Percentiles rank a stretch among this genome's conserved stretches.
phyloP scores from a whole-genome alignment of 53 echinoderm and acorn worm genomes.

The Mesocentrotus franciscanus region DNA sequence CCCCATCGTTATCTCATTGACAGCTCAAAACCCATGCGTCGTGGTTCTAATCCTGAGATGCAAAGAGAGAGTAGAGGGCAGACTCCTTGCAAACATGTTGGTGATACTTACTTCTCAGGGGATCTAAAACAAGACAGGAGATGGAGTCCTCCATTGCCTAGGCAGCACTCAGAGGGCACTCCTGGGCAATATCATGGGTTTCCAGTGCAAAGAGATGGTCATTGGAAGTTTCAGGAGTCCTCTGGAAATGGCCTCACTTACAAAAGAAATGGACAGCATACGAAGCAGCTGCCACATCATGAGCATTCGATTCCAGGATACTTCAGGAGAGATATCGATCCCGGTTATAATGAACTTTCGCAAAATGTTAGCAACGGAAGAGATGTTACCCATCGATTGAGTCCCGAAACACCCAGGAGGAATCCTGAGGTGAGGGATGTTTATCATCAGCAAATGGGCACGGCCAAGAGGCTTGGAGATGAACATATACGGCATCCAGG shows the following conservation, averaged over 20 bases:
- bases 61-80: background rate
- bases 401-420: slow-evolving; percentile 3
- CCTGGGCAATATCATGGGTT: background rate
- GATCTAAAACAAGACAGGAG: background rate
- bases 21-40: background rate
- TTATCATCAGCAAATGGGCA: background rate
- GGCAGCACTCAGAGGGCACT: background rate
- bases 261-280: background rate
- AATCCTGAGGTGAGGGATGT: background rate
- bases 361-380: slow-evolving; percentile 17
- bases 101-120: background rate
- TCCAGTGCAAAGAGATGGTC: background rate
- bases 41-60: background rate
- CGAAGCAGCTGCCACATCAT: background rate
- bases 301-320: background rate
- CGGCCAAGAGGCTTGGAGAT: background rate
- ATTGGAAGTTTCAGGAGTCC: background rate
- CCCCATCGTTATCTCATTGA: background rate
- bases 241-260: slow-evolving; percentile 2
- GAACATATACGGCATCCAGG: slow-evolving; percentile 24
- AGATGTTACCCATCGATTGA: background rate
- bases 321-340: background rate
- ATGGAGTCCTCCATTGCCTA: slow-evolving; percentile 33
- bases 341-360: background rate
- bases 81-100: background rate